Evolutionary conservation across 2,888 invertebrate species (phyloP), one percentile per base, ranked within the genome.

Genomic region (Chrysolina haemoptera): DNA sequence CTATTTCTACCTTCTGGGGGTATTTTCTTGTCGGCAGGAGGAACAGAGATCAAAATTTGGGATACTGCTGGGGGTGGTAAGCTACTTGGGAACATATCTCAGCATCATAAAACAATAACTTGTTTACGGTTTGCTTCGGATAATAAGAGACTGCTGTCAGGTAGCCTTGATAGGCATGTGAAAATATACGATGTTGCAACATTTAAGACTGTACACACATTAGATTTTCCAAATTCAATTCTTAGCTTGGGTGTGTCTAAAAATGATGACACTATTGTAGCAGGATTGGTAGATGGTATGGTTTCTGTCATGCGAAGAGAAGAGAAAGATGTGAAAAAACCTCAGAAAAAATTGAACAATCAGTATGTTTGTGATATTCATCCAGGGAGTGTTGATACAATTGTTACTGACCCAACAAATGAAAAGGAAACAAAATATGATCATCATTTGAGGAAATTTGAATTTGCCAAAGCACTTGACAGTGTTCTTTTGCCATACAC

Each of bases 41-140:
- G 79, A 1, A 96, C 94, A 46, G 94, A 95, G 86, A 93, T 98
- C 8, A 94, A 94, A 87, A 94, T 99, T 0, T 99, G 98, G 98
- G 98, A 99, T 87, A 92, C 94, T 6, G 91, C 97, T 67, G 92
- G 95, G 78, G 96, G 97, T 40, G 98, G 98, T 11, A 94, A 94
- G 85, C 89, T 96, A 70, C 87, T 99, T 27, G 93, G 96, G 1
- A 93, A 92, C 82, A 91, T 99, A 78, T 94, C 94, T 1, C 95
- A 96, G 82, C 99, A 99, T 88, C 97, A 98, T 87, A 99, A 99
- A 90, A 97, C 98, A 0, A 93, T 99, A 0, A 99, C 98, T 0
- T 94, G 95, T 78, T 87, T 99, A 65, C 90, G 93, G 78, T 90
- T 98, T 76, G 95, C 95, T 27, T 94, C 94, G 59, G 93, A 95